phyloP scores from a whole-genome alignment of 2,888 invertebrate species.

The Molorchus minor region DNA sequence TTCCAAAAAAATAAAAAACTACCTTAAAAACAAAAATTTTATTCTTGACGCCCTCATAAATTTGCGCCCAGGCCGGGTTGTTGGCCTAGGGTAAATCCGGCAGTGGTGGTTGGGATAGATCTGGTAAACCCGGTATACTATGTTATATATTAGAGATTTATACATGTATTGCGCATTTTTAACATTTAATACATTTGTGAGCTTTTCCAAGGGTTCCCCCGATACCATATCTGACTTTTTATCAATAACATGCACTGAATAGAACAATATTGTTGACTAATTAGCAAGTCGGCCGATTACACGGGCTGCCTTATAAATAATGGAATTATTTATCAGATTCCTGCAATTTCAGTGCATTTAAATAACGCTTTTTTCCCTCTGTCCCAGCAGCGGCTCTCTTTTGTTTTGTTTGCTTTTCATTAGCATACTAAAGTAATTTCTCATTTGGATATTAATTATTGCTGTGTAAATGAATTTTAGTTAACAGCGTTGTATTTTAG shows the following conservation, averaged over 20 bases:
- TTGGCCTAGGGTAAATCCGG: too few relatives aligned
- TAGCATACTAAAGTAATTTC: slow-evolving; percentile 43
- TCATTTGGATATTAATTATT: slow-evolving; percentile 50
- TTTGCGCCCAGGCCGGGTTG: too few relatives aligned
- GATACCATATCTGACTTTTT: too few relatives aligned
- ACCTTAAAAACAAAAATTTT: too few relatives aligned
- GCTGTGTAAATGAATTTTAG: slow-evolving; percentile 50
- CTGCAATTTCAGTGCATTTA: slow-evolving; percentile 8
- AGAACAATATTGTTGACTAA: slow-evolving; percentile 10
- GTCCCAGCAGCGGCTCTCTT: background rate
- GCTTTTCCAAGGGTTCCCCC: too few relatives aligned
- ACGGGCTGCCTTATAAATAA: slow-evolving; percentile 2
- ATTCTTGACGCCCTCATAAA: too few relatives aligned
- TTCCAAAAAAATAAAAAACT: too few relatives aligned
- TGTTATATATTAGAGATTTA: too few relatives aligned
- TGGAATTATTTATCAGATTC: slow-evolving; percentile 5
- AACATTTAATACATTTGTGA: too few relatives aligned
- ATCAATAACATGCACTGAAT: slow-evolving; percentile 8
- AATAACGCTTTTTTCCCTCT: slow-evolving; percentile 2
- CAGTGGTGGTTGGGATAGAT: too few relatives aligned
- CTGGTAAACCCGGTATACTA: too few relatives aligned
- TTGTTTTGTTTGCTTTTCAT: slow-evolving; percentile 36
- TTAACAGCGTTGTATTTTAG: slow-evolving; percentile 50
- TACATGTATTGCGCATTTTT: too few relatives aligned
- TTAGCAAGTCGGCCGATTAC: background rate